Base-by-base conservation (phyloP, 2,797 vertebrate species). In the Aldrovandia affinis region DNA sequence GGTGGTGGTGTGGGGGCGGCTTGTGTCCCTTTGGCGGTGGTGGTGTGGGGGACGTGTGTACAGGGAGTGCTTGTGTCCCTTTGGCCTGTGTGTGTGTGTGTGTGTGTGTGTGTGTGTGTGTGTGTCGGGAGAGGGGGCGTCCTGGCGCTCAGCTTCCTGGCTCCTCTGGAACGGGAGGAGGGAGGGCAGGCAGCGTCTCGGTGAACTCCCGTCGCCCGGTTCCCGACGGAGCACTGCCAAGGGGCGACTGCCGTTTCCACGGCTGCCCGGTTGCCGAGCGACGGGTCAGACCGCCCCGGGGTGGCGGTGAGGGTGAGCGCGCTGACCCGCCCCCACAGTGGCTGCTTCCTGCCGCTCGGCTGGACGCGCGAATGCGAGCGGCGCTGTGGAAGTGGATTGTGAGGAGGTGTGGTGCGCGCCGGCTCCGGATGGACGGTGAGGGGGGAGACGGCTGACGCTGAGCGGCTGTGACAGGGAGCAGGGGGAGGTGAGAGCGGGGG, bases 131-230 rank as follows among this genome's bases (percentile, higher is more conserved):
- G n/a, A n/a, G n/a, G n/a, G n/a, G n/a, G n/a, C n/a, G n/a, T n/a
- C n/a, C n/a, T n/a, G n/a, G n/a, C n/a, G n/a, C n/a, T n/a, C n/a
- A n/a, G n/a, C n/a, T n/a, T n/a, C n/a, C n/a, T n/a, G n/a, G n/a
- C n/a, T n/a, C n/a, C n/a, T n/a, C n/a, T n/a, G n/a, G n/a, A 30
- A 87, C 73, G 52, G 81, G 85, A 36, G 59, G 47, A 28, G 54
- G 80, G 77, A 84, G 80, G 87, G 86, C 81, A 81, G 88, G 86
- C 87, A 88, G 90, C 88, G 33, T 87, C 86, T 90, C 81, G 84
- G 83, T 89, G 88, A 84, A 88, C 78, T 82, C 47, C 30, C 86
- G 88, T 88, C 83, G 82, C 81, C 83, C 81, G 88, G 89, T 77
- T 77, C 81, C 83, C 70, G 82, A 73, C 81, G 83, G 88, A 86